Conservation (phyloP, 1,140 invertebrate species). For the Andrena cerasifolii region DNA sequence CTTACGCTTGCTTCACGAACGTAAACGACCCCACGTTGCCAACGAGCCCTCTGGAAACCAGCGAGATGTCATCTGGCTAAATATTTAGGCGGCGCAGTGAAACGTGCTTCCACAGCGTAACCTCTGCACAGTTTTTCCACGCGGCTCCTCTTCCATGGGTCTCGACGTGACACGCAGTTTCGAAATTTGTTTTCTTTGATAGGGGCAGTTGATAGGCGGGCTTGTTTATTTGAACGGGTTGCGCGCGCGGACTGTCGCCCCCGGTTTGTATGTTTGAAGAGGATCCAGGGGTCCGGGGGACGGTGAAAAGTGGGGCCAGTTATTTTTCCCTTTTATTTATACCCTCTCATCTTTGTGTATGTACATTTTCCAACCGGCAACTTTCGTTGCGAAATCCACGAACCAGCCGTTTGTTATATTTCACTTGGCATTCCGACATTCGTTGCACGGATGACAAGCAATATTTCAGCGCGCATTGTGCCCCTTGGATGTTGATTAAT, state of each 20-base stretch:
- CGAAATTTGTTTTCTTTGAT: constrained; percentile 29
- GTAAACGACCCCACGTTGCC: background rate
- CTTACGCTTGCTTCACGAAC: too few species aligned
- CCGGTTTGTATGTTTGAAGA: constrained; percentile 20
- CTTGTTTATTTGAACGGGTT: constrained; percentile 38
- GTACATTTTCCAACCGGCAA: constrained; percentile 6
- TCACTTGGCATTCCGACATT: background rate
- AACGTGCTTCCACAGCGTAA: constrained; percentile 58
- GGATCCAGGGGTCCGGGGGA: constrained; percentile 6
- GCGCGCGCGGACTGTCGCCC: background rate
- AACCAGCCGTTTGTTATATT: too few species aligned
- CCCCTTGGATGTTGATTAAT: background rate
- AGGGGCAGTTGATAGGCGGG: background rate
- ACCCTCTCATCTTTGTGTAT: constrained; percentile 3
- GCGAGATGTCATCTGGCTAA: constrained; percentile 62
- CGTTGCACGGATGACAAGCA: background rate
- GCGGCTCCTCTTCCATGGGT: too few species aligned
- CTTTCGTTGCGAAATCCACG: background rate
- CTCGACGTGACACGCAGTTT: background rate
- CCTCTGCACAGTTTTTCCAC: background rate
- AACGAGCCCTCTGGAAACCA: constrained; percentile 29
- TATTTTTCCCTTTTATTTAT: constrained; percentile 21
- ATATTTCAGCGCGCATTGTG: background rate
- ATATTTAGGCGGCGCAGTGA: constrained; percentile 71
- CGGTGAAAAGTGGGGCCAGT: constrained; percentile 28